phyloP scores from a whole-genome alignment of 2,797 vertebrate species.

The Rhynchotus rufescens region DNA sequence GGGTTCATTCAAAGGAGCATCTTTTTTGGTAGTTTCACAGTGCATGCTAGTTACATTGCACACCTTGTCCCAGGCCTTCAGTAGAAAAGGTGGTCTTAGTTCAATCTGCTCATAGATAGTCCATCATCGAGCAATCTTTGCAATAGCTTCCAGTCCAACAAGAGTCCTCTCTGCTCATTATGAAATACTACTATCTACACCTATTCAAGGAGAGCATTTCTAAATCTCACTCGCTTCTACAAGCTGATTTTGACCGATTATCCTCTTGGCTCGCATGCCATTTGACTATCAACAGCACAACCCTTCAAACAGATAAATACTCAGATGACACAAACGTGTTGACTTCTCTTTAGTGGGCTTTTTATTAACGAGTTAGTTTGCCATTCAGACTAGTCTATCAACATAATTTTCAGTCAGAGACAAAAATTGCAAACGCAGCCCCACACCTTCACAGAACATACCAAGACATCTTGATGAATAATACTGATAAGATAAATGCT shows the following conservation, averaged over 20 bases:
- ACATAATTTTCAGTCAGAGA: background rate
- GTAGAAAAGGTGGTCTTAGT: constrained; percentile 44
- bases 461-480: background rate
- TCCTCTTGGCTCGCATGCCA: background rate
- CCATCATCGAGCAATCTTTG: constrained; percentile 27
- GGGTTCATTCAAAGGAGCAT: constrained; percentile 24
- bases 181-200: constrained; percentile 62
- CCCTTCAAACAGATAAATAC: background rate
- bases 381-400: background rate
- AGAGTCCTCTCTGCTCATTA: constrained; percentile 44
- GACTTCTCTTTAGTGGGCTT: background rate
- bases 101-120: background rate
- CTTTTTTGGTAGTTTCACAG: background rate
- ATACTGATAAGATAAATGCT: background rate
- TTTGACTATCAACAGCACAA: background rate
- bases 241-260: constrained; percentile 37
- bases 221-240: constrained; percentile 25
- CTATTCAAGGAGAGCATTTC: constrained; percentile 62
- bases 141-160: constrained; percentile 31
- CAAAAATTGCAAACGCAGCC: background rate
- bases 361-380: background rate
- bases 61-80: constrained; percentile 38
- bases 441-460: background rate
- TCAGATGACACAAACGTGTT: background rate
- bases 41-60: background rate